Evolutionary conservation across 2,113 vertebrate genomes (phyloP), one percentile per base, ranked within the genome.

Genomic region (Chaetura pelagica): DNA sequence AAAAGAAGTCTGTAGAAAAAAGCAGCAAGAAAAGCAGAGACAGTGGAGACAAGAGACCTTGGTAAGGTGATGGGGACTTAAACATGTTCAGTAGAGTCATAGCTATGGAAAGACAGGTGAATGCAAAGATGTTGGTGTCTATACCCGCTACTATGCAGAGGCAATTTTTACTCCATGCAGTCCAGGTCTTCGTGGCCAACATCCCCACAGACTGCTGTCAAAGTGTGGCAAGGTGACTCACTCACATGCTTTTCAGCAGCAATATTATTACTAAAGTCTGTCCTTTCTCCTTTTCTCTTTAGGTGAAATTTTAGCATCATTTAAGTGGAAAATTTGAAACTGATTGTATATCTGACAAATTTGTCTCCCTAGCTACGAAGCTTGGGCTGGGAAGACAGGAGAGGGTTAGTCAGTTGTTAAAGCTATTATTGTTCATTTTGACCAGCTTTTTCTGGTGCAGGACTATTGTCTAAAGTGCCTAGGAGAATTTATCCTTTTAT

Each of bases 391-490:
- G 46, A 80, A 83, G 67, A 69, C 17, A 72, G 40, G 58, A 71
- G 9, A 46, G 38, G 30, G 30, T 77, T 82, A 85, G 29, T 76
- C 62, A 57, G 48, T 48, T 54, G 49, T 88, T 90, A 86, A 83
- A 86, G 46, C 18, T 32, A n/a, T 76, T 90, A 76, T 32, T 88
- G 30, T 42, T 91, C 54, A 85, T 94, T 95, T 91, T 87, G 14
- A 68, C 23, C 40, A 75, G 14, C 6, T 79, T 83, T 81, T 96
- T 69, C 58, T 76, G 51, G 19, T 64, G 22, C 20, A 82, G 21
- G 30, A 29, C 74, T 89, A 32, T 49, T 82, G 77, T 69, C n/a
- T 83, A 62, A 91, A 95, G 74, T 62, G 64, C 44, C 54, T 85
- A 87, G 13, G 6, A 91, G 38, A 44, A 44, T 93, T 92, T 92